Evolutionary conservation across 2,797 vertebrate genomes (phyloP), one percentile per base, ranked within the genome.

Genomic region (Molossus alvarezi): DNA sequence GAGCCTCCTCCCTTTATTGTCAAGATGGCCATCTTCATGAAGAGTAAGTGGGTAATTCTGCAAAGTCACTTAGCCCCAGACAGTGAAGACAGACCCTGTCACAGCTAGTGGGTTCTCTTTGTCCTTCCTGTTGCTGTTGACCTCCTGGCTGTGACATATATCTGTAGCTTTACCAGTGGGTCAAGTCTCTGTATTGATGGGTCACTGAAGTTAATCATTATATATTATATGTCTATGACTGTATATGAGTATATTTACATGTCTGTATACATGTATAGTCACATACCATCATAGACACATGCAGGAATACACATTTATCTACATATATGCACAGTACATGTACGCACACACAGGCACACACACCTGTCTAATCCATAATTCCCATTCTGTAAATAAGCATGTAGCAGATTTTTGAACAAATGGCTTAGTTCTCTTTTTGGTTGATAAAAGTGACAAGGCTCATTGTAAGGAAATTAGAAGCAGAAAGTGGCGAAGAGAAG

Each of bases 31-130:
- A 37, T 53, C 77, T 72, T 91, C 64, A 20, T 0, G 0, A 88
- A 82, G 73, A 95, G 57, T 48, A 69, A 93, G 88, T 41, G 57
- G 53, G 51, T 73, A 79, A 71, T 83, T 96, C 37, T 76, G 10
- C 27, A 25, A 17, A 69, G 41, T 69, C 75, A 41, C 64, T 91
- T 89, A 90, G 82, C 55, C 58, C 76, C 21, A n/a, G 75, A 73
- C 91, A 89, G 79, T 45, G 69, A 89, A 93, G 65, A 91, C 60
- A 83, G 91, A 79, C 15, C 25, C 11, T 62, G 33, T 84, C 67
- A 55, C 53, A 62, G 64, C 29, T 25, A 67, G 21, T 17, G 57
- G 3, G 25, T n/a, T n/a, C 64, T 90, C 89, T 82, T 58, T 90
- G 72, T 81, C 67, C 77, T 57, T 76, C 33, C 21, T 84, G 81